phyloP scores from a whole-genome alignment of 64 coral and sea anemone species.

The Stichodactyla mertensii region DNA sequence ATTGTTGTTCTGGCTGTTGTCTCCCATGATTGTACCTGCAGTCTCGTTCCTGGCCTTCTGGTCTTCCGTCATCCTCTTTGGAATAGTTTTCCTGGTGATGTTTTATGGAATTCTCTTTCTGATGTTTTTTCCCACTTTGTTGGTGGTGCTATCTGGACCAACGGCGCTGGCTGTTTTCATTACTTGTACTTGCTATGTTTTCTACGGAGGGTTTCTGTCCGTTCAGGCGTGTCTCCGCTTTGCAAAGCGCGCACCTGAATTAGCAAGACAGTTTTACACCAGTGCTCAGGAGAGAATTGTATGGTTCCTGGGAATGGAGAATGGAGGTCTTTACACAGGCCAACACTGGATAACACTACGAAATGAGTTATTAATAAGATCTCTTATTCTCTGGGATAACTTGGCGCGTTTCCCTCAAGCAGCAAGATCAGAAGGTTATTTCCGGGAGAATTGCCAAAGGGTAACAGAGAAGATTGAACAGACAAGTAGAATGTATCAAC shows the following conservation, averaged over 20 bases:
- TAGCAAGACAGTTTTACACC: background rate
- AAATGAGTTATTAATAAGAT: background rate
- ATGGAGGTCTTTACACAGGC: background rate
- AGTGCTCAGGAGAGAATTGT: background rate
- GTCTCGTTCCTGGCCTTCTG: background rate
- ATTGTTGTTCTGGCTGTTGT: background rate
- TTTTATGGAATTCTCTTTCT: conserved; percentile 3
- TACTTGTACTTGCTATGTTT: background rate
- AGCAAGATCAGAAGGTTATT: background rate
- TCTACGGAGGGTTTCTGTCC: background rate
- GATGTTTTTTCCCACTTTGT: background rate
- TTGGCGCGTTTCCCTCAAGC: background rate
- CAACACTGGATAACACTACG: background rate
- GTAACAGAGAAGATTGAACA: background rate
- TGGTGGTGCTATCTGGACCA: background rate
- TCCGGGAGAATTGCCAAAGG: background rate
- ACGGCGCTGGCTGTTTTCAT: background rate
- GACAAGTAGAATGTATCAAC: background rate
- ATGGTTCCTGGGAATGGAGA: conserved; percentile 2
- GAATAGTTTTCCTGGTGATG: background rate
- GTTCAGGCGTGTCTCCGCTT: background rate
- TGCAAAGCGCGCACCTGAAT: background rate
- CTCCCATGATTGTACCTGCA: background rate
- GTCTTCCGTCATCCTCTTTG: background rate
- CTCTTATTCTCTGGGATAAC: background rate